Conservation (phyloP, 2,888 invertebrate genomes). For the Boloria euphrosyne region DNA sequence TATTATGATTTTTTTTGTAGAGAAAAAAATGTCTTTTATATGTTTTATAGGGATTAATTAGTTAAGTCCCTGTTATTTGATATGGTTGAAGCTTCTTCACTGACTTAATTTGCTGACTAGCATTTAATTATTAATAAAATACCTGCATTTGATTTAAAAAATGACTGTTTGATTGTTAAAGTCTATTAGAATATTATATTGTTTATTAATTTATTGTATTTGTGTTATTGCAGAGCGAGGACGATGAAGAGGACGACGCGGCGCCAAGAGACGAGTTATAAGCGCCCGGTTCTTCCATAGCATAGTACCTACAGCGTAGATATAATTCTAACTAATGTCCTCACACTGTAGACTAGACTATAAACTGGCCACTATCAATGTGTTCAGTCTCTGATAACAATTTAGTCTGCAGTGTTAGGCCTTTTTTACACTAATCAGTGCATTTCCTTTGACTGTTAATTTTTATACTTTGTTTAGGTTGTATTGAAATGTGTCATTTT, state of each 20-base stretch:
- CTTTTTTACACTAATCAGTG: constrained; percentile 62
- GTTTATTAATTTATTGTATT: constrained; percentile 3
- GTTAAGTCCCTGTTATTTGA: no score
- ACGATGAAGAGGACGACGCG: constrained; percentile 88
- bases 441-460: constrained; percentile 66
- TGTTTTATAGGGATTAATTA: no score
- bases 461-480: constrained; percentile 42
- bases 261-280: constrained; percentile 91
- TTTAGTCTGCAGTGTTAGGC: constrained; percentile 22
- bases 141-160: no score
- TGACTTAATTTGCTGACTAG: no score
- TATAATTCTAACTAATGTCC: constrained; percentile 20
- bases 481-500: constrained; percentile 34
- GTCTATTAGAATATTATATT: no score
- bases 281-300: constrained; percentile 62
- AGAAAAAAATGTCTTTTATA: no score
- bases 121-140: no score
- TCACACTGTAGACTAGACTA: constrained; percentile 16
- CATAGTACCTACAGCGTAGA: constrained; percentile 15
- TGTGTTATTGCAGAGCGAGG: constrained; percentile 72
- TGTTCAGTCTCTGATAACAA: not conserved
- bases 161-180: no score
- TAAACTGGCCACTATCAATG: no score
- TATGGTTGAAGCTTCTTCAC: no score
- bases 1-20: no score